Conservation (phyloP, 64 coral and sea anemone species). For the Actinia tenebrosa region DNA sequence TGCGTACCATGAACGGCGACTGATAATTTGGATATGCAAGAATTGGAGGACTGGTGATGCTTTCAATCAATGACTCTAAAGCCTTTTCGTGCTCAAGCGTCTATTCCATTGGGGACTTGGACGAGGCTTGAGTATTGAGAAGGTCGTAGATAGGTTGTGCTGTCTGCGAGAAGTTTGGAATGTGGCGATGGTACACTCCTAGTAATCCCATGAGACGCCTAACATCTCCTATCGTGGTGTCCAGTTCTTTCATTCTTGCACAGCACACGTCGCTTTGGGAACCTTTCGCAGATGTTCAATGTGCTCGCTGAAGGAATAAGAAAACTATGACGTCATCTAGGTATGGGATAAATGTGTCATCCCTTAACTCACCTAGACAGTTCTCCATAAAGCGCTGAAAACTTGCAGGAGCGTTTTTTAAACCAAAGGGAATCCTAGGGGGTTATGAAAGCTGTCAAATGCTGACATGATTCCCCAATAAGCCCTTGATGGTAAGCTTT, state of each 20-base stretch:
- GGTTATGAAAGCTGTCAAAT: conserved; percentile 29
- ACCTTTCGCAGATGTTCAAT: not conserved
- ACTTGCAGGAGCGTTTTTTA: conserved; percentile 22
- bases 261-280: too few species aligned
- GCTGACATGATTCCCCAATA: conserved; percentile 18
- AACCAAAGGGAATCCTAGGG: conserved; percentile 29
- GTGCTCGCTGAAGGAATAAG: not conserved
- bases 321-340: conserved; percentile 26
- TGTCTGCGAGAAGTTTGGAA: not conserved
- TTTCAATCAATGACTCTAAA: conserved; percentile 12
- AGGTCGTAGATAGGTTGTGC: not conserved
- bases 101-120: conserved; percentile 18
- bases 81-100: conserved; percentile 15
- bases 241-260: not conserved
- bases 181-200: not conserved
- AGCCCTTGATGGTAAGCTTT: conserved; percentile 29
- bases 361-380: conserved; percentile 21
- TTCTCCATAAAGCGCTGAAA: conserved; percentile 35
- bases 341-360: conserved; percentile 23
- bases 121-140: not conserved
- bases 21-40: conserved; percentile 28
- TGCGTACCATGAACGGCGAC: conserved; percentile 1
- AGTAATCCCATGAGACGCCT: not conserved
- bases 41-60: conserved; percentile 21
- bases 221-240: not conserved